Conservation (phyloP, 2,888 invertebrate genomes). For the Steinernema carpocapsae region DNA sequence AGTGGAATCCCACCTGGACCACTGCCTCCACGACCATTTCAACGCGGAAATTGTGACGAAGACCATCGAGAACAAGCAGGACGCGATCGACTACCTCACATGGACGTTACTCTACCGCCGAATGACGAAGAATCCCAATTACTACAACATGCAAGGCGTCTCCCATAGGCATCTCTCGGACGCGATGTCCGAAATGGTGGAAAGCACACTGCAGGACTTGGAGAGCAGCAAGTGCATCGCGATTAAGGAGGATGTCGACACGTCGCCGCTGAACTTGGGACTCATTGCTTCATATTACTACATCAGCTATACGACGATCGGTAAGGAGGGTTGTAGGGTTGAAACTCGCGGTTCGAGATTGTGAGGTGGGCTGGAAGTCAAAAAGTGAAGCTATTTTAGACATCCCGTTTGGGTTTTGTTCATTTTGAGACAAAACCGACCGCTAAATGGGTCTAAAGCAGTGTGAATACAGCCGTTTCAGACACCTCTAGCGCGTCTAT, state of each 20-base stretch:
- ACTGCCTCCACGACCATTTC: constrained; percentile 96
- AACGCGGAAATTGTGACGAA: constrained; percentile 99
- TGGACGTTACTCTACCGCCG: constrained; percentile 98
- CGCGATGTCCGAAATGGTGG: constrained; percentile 95
- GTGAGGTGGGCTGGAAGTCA: too few species aligned
- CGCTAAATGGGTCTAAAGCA: too few species aligned
- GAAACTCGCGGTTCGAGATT: too few species aligned
- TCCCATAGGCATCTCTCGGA: constrained; percentile 89
- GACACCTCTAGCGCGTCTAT: too few species aligned
- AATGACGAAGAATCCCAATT: constrained; percentile 98
- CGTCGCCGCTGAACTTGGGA: constrained; percentile 92
- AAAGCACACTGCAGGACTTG: constrained; percentile 81
- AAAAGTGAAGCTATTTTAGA: too few species aligned
- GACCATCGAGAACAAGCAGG: constrained; percentile 99
- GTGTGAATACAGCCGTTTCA: too few species aligned
- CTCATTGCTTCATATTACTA: constrained; percentile 99
- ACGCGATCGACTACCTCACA: constrained; percentile 97
- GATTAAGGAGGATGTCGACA: constrained; percentile 97
- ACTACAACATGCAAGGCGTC: constrained; percentile 90
- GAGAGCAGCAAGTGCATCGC: constrained; percentile 79
- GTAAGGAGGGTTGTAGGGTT: constrained; percentile 74
- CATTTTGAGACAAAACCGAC: too few species aligned
- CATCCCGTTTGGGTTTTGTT: too few species aligned
- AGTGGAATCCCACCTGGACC: constrained; percentile 96
- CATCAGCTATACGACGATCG: constrained; percentile 97